Percentiles rank a stretch among this genome's conserved stretches.
These are phyloP conservation scores for Chrosomus eos DNA, from an alignment of 2,797 vertebrate species.

Conservation along the genomic window DNA sequence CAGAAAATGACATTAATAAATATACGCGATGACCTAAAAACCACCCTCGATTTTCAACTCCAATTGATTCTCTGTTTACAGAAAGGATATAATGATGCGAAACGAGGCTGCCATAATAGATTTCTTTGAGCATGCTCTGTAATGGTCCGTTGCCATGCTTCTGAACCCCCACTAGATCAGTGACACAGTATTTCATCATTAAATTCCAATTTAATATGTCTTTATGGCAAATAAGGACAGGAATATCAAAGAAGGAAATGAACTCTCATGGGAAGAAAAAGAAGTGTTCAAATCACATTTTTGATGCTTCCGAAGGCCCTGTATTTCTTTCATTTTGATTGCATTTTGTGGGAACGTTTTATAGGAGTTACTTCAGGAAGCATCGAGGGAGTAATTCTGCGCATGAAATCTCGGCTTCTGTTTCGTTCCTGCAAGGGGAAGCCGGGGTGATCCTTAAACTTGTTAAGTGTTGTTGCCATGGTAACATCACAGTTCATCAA, in stretches of 20 bases:
- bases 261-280: slow-evolving; percentile 29
- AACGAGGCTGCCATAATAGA: slow-evolving; percentile 34
- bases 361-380: slow-evolving; percentile 49
- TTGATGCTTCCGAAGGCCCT: slow-evolving; percentile 7
- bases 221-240: slow-evolving; percentile 20
- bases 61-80: slow-evolving; percentile 17
- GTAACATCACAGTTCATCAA: slow-evolving; percentile 81
- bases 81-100: slow-evolving; percentile 36
- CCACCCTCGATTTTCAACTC: slow-evolving; percentile 11
- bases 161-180: slow-evolving; percentile 32
- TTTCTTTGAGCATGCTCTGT: slow-evolving; percentile 22
- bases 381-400: slow-evolving; percentile 53
- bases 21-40: slow-evolving; percentile 44
- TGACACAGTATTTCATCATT: slow-evolving; percentile 43
- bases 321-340: slow-evolving; percentile 33
- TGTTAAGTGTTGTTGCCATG: slow-evolving; percentile 74
- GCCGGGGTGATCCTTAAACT: slow-evolving; percentile 58
- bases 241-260: slow-evolving; percentile 38
- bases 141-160: slow-evolving; percentile 4
- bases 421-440: slow-evolving; percentile 46
- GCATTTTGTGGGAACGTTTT: slow-evolving; percentile 43
- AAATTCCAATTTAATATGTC: slow-evolving; percentile 37
- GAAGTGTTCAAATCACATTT: slow-evolving; percentile 28
- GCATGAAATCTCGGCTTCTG: slow-evolving; percentile 49
- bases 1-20: slow-evolving; percentile 51